Conservation (phyloP, 1,140 invertebrate genomes). For the Saxidomus purpurata region DNA sequence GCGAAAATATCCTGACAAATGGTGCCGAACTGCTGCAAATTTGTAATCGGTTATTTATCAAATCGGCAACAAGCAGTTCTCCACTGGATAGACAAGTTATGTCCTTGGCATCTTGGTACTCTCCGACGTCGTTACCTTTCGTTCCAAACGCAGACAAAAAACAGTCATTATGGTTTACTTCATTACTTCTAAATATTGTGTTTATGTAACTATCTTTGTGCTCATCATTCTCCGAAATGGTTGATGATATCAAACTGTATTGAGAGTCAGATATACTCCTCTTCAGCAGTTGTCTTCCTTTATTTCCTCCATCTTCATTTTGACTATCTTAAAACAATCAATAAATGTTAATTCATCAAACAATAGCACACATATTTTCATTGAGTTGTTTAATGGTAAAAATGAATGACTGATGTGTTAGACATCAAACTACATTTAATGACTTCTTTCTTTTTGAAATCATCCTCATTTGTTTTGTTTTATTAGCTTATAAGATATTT, state of each 20-base stretch:
- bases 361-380: no score
- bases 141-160: constrained; percentile 59
- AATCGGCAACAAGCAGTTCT: constrained; percentile 70
- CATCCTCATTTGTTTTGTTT: no score
- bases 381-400: no score
- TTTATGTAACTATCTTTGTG: background rate
- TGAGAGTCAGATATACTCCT: background rate
- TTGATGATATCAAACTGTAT: background rate
- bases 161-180: background rate
- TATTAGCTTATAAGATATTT: no score
- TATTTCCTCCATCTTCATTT: background rate
- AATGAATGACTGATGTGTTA: no score
- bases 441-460: no score
- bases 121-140: constrained; percentile 61
- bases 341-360: background rate
- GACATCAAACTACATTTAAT: no score
- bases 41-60: constrained; percentile 70
- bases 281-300: background rate
- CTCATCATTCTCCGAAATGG: background rate
- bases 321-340: background rate
- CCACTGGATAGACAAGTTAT: constrained; percentile 49
- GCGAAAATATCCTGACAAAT: background rate
- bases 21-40: constrained; percentile 43
- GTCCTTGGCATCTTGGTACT: constrained; percentile 71
- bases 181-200: background rate